Conservation (phyloP, 2,797 vertebrate genomes). For the Gymnocypris eckloni region DNA sequence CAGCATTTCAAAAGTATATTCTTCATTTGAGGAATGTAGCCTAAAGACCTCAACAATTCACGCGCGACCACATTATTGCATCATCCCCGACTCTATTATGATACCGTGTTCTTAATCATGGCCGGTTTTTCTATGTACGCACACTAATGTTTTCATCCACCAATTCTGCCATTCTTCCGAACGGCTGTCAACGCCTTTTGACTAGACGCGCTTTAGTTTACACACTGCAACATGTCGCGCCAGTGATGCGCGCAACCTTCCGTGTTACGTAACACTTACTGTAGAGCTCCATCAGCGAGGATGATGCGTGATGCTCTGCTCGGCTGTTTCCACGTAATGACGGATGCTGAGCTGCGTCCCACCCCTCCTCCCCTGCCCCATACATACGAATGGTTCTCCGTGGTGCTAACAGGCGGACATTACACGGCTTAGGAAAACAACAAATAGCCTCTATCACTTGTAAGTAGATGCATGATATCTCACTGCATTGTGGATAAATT, state of each 20-base stretch:
- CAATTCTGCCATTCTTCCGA: not conserved
- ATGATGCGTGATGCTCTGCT: constrained; percentile 2
- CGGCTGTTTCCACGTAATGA: not conserved
- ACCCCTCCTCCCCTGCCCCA: not conserved
- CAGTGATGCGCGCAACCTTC: not conserved
- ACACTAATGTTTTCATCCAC: not conserved
- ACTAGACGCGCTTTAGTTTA: not conserved
- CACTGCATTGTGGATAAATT: not conserved
- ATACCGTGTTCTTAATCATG: not conserved
- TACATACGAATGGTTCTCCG: not conserved
- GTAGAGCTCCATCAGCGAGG: not conserved
- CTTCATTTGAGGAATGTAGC: no score
- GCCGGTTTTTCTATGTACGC: not conserved
- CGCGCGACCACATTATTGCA: not conserved
- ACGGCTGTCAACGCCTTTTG: not conserved
- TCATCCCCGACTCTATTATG: not conserved
- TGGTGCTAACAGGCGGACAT: constrained; percentile 42
- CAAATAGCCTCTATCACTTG: constrained; percentile 31
- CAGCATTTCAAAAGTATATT: not conserved
- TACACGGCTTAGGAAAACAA: constrained; percentile 40
- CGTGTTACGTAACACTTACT: constrained; percentile 16
- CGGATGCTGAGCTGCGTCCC: constrained; percentile 38
- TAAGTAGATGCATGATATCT: not conserved
- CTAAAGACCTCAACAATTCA: not conserved
- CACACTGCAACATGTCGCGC: constrained; percentile 12